Conservation (phyloP, 1,140 invertebrate species). For the Tribolium madens region DNA sequence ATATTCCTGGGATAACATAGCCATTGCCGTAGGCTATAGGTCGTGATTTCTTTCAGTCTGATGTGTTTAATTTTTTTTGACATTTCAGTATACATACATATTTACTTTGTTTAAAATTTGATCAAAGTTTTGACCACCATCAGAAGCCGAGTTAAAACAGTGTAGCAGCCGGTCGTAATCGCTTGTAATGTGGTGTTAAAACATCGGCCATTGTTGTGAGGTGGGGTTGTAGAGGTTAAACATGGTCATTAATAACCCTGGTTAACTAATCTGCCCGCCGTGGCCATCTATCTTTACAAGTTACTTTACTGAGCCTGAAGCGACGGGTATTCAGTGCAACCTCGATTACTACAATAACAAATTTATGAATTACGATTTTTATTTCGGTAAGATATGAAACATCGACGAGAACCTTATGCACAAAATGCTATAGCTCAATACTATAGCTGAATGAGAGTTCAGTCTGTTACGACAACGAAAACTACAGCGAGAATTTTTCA, state of each 20-base stretch:
- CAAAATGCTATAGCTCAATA: neutral
- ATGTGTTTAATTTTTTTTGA: too few species aligned
- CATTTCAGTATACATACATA: too few species aligned
- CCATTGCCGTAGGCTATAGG: neutral
- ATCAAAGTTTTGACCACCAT: conserved; percentile 47
- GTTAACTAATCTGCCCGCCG: conserved; percentile 66
- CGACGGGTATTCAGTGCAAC: conserved; percentile 54
- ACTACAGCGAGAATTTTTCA: neutral
- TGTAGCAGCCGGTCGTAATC: conserved; percentile 57
- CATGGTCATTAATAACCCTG: conserved; percentile 66
- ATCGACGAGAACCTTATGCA: neutral
- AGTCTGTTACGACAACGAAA: neutral
- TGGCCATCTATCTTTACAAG: conserved; percentile 66
- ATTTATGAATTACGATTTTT: conserved; percentile 59
- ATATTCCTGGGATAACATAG: neutral
- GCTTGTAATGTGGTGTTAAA: conserved; percentile 66
- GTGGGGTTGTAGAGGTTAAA: conserved; percentile 66
- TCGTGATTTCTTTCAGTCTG: too few species aligned
- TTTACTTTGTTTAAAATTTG: neutral
- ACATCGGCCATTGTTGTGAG: conserved; percentile 64
- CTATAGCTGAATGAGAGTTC: neutral
- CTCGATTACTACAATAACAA: conserved; percentile 62
- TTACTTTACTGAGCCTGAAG: conserved; percentile 61
- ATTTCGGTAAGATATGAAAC: conserved; percentile 8
- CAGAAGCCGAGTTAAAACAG: conserved; percentile 41